phyloP scores from a whole-genome alignment of 2,113 vertebrate species.

The Riparia riparia region DNA sequence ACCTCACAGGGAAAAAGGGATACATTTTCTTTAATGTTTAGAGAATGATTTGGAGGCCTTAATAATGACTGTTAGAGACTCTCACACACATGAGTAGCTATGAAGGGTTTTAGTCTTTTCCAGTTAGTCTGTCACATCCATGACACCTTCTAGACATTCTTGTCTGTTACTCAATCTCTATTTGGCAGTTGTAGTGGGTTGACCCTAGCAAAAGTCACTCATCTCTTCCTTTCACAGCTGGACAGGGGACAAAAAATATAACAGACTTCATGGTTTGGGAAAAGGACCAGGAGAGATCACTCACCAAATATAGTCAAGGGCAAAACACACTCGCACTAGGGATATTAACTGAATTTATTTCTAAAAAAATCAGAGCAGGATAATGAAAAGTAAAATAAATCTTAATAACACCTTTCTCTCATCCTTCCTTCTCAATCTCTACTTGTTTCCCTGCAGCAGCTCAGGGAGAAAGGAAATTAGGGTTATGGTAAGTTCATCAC shows the following conservation, averaged over 20 bases:
- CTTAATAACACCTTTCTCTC: not conserved
- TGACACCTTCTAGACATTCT: too few species aligned
- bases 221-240: not conserved
- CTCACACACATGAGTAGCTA: rapidly evolving
- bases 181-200: not conserved
- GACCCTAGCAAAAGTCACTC: not conserved
- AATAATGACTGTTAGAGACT: not conserved
- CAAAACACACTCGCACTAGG: rapidly evolving
- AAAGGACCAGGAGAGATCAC: not conserved
- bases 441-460: not conserved
- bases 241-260: not conserved
- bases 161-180: not conserved
- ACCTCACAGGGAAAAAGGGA: not conserved
- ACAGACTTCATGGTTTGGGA: not conserved
- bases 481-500: not conserved
- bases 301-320: not conserved
- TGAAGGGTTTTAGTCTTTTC: not conserved
- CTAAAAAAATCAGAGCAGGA: not conserved
- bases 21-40: not conserved
- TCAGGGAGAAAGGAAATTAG: not conserved
- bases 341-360: not conserved
- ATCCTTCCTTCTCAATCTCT: not conserved
- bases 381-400: not conserved
- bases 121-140: not conserved
- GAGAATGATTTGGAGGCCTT: not conserved